phyloP scores from a whole-genome alignment of 2,113 vertebrate genomes.

The Ondatra zibethicus region DNA sequence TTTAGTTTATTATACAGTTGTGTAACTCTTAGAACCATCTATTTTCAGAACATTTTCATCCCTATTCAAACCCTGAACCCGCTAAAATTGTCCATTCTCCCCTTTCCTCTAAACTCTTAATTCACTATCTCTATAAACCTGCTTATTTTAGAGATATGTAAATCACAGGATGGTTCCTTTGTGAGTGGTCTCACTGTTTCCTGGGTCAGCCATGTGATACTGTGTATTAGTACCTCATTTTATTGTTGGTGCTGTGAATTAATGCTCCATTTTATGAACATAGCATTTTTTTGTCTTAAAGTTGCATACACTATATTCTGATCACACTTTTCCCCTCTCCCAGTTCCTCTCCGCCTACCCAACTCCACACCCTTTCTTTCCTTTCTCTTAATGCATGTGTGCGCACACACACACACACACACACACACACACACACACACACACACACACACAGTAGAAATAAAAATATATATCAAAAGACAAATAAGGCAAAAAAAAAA shows the following conservation, averaged over 20 bases:
- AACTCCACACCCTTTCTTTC: not conserved
- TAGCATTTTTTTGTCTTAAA: not conserved
- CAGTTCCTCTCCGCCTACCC: not conserved
- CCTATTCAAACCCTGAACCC: not conserved
- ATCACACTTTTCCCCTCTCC: not conserved
- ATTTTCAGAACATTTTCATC: constrained; percentile 41
- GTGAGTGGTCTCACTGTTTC: constrained; percentile 15
- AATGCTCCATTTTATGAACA: not conserved
- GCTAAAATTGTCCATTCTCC: not conserved
- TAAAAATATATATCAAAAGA: not conserved
- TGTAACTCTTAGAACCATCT: not conserved
- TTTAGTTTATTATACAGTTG: not conserved
- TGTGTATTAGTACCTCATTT: constrained; percentile 9
- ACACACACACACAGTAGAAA: not conserved
- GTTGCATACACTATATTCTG: not conserved
- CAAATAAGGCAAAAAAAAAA: not conserved
- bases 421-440: not conserved
- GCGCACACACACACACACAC: not conserved
- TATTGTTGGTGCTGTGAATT: not conserved
- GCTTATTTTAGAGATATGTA: not conserved
- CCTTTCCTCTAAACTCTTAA: not conserved
- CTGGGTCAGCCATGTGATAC: not conserved
- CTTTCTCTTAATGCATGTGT: not conserved
- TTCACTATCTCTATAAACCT: constrained; percentile 19
- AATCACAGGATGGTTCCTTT: constrained; percentile 30